phyloP scores from a whole-genome alignment of 2,888 invertebrate species.

The Leptopilina drosophilae region DNA sequence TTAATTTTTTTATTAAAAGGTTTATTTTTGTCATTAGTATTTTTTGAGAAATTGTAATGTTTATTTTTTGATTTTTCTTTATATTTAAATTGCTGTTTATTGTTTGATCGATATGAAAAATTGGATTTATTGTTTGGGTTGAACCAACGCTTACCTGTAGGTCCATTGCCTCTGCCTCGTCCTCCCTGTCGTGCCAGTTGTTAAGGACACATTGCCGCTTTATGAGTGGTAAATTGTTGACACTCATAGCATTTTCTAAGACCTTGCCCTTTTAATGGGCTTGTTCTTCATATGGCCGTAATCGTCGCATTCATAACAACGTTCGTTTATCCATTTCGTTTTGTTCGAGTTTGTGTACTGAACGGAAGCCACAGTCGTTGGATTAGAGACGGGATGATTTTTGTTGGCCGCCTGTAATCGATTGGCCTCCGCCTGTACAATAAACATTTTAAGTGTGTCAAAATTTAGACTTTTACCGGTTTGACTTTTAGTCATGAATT shows the following conservation, averaged over 20 bases:
- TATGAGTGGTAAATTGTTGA: constrained; percentile 38
- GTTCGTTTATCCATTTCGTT: neutral
- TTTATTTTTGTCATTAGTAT: neutral
- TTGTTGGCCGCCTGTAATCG: neutral
- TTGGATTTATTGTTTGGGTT: neutral
- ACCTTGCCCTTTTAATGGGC: constrained; percentile 46
- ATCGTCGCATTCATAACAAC: constrained; percentile 51
- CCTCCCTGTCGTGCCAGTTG: constrained; percentile 4
- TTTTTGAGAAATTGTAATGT: neutral
- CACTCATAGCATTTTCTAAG: constrained; percentile 48
- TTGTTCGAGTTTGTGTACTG: neutral
- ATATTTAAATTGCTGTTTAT: neutral
- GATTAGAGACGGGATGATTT: constrained; percentile 7
- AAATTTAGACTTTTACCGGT: constrained; percentile 44
- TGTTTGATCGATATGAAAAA: neutral
- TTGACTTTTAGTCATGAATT: constrained; percentile 15
- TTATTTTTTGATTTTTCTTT: neutral
- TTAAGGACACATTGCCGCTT: constrained; percentile 31
- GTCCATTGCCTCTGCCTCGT: neutral
- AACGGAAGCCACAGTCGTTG: neutral
- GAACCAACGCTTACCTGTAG: neutral
- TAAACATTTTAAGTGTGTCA: constrained; percentile 44
- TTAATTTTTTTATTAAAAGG: neutral
- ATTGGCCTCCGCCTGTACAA: constrained; percentile 4
- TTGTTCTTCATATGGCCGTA: constrained; percentile 48